Evolutionary conservation across 2,113 vertebrate species (phyloP), one percentile per base, ranked within the genome.

Genomic region (Alligator sinensis): DNA sequence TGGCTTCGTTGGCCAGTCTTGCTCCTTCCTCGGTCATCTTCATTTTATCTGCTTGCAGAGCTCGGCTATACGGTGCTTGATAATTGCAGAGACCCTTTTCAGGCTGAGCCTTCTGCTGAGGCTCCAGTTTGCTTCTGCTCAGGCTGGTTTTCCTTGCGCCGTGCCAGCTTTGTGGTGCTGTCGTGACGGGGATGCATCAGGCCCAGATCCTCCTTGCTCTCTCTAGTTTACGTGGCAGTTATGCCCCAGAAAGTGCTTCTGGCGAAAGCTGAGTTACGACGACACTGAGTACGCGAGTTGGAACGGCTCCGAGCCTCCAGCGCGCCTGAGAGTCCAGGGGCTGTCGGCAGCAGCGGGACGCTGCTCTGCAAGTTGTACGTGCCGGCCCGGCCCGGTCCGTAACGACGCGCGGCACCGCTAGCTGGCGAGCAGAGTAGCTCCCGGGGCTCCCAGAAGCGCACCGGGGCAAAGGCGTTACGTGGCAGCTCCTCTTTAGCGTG

Each of bases 391-490:
- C 63, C 47, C 87, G 47, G 17, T 21, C 62, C 30, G 54, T 25
- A 4, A 0, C 0, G 59, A 54, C 6, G 24, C 24, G 0, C 74
- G 79, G 30, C 18, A 1, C 10, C 76, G 59, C 55, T 11, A 77
- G 80, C 78, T 84, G 17, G 6, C 38, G 78, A 60, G 62, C 87
- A 18, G 11, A 62, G 24, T 3, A 78, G 87, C 5, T 2, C 0
- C 0, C 1, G 27, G 21, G n/a, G 63, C 14, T 93, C 28, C 82
- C 61, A 54, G 34, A 4, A 68, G 11, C 16, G 1, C 1, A 1
- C 0, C 4, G 13, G 68, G n/a, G 82, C 30, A 77, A 72, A 30
- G 89, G 28, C 63, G n/a, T 7, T 0, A 4, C 5, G 0, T 47
- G 5, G 22, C 59, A 7, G 47, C n/a, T 14, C 74, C 74, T 3